A percentile compares a stretch with the other conserved stretches of the same genome.
These are phyloP conservation scores for Chloroceryle inda DNA, from an alignment of 2,797 vertebrate genomes.

Conservation along the genomic window DNA sequence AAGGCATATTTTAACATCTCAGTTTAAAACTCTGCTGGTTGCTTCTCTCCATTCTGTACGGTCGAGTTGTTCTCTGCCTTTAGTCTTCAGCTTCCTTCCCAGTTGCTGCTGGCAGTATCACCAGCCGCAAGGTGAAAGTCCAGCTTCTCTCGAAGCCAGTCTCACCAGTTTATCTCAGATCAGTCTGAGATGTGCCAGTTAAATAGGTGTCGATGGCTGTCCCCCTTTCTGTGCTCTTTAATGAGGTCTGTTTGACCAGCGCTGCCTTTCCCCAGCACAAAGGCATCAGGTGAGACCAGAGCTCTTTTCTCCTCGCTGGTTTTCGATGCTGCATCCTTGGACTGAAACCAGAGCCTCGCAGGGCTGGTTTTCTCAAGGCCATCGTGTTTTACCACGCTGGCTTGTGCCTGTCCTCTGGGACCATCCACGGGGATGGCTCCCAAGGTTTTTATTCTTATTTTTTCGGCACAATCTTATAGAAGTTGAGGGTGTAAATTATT, in stretches of 20 bases:
- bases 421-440: rapidly evolving
- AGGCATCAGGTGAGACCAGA: not conserved
- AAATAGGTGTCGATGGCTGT: rapidly evolving
- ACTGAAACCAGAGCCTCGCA: not conserved
- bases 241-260: not conserved
- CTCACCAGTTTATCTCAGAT: not conserved
- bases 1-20: not conserved
- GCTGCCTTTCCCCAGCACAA: not conserved
- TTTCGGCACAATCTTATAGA: not conserved
- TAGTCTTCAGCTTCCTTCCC: not conserved
- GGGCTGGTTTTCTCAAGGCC: not conserved
- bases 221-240: not conserved
- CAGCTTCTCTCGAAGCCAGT: not conserved
- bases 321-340: not conserved
- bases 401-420: not conserved
- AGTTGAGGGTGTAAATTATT: not conserved
- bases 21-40: not conserved
- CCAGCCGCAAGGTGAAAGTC: not conserved
- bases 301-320: not conserved
- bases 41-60: rapidly evolving
- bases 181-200: not conserved
- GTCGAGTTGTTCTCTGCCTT: rapidly evolving
- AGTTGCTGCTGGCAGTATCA: not conserved
- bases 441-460: not conserved
- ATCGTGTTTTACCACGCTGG: not conserved